Percentiles rank a stretch among this genome's conserved stretches.
Evolutionary conservation across 2,888 invertebrate genomes (phyloP).

Genomic region (Nymphalis urticae): DNA sequence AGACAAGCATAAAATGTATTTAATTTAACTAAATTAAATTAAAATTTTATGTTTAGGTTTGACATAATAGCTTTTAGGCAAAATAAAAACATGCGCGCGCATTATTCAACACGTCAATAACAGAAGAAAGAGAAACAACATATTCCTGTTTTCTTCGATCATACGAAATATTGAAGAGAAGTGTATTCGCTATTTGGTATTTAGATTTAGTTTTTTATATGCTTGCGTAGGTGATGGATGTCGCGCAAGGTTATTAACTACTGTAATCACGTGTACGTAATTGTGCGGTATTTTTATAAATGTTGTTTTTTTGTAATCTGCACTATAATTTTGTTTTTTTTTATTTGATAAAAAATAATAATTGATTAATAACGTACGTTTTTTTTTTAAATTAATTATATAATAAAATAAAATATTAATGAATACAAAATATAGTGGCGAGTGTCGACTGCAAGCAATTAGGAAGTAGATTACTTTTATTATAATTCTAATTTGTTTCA

Average conservation of each 20-base stretch:
- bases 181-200: constrained; percentile 11
- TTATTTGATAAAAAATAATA: background rate
- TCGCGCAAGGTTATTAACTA: constrained; percentile 47
- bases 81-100: constrained; percentile 52
- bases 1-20: background rate
- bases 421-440: background rate
- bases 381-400: background rate
- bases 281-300: constrained; percentile 32
- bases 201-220: constrained; percentile 59
- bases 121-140: constrained; percentile 51
- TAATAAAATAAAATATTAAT: background rate
- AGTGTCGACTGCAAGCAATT: background rate
- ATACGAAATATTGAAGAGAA: constrained; percentile 30
- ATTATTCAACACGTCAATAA: constrained; percentile 65
- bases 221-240: constrained; percentile 51
- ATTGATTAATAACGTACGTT: background rate
- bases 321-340: background rate
- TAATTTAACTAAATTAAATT: background rate
- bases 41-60: background rate
- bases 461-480: no score
- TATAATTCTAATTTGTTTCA: no score
- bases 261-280: constrained; percentile 59
- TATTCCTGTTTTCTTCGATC: constrained; percentile 49
- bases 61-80: background rate
- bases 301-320: constrained; percentile 7